Base-by-base conservation (phyloP, 2,797 vertebrate species). In the Artibeus jamaicensis region DNA sequence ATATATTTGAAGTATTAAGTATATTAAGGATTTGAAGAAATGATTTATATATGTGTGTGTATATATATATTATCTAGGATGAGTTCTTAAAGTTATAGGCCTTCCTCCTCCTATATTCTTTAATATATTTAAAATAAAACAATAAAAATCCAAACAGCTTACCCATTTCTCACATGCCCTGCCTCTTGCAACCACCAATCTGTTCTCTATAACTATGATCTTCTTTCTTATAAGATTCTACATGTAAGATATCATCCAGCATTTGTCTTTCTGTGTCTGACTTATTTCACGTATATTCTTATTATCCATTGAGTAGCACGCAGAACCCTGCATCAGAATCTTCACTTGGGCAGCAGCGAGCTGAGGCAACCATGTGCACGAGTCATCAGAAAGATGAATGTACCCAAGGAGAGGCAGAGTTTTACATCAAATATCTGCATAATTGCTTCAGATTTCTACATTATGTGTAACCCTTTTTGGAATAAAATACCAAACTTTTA, bases 401-500 rank as follows among this genome's bases (percentile, higher is more conserved):
- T 68, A 76, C 53, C 48, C 15, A 16, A 78, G 34, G 29, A 78
- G 46, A 76, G 62, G 62, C 46, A 74, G 7, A 78, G 78, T 50
- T 91, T 48, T 86, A 14, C 34, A 77, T n/a, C 24, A 81, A 91
- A 70, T 68, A 78, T 37, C 71, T 91, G 48, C 39, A 74, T 39
- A 89, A 93, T 62, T 55, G 21, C 73, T 74, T 86, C 57, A 55
- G 18, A 19, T 82, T 81, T 90, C 18, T 48, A 65, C 15, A 68
- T n/a, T 53, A 46, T n/a, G 15, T 79, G 2, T 42, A 92, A 29
- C 87, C 50, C 32, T 94, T 76, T 48, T 83, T 91, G 44, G 74
- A 94, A 89, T 83, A 90, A 94, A 93, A 76, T 89, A 73, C 32
- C 42, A 71, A 89, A 68, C 15, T 68, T 78, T 77, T 46, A 88